Percentiles rank a stretch among this genome's conserved stretches.
These are phyloP conservation scores for Agrotis exclamationis DNA, from an alignment of 2,888 invertebrate genomes.

Conservation along the genomic window DNA sequence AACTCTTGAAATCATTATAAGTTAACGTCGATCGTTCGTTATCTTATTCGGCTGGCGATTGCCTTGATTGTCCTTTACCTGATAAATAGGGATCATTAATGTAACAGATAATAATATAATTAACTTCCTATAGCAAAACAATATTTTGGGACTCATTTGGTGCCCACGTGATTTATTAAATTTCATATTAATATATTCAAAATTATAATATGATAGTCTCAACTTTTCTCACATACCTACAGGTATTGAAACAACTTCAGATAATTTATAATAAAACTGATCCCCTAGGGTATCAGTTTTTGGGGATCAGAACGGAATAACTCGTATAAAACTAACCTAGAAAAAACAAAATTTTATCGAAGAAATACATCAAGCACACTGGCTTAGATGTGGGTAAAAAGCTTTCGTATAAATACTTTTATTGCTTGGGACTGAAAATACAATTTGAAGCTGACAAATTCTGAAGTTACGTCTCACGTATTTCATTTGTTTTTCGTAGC, in stretches of 20 bases:
- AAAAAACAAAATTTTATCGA: slow-evolving; percentile 10
- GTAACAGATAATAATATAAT: not conserved
- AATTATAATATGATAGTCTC: not conserved
- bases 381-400: slow-evolving; percentile 18
- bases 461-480: slow-evolving; percentile 20
- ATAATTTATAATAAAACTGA: too few relatives aligned
- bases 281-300: too few relatives aligned
- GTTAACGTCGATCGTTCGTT: not conserved
- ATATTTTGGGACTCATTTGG: not conserved
- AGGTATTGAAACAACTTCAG: not conserved
- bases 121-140: not conserved
- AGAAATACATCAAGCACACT: slow-evolving; percentile 20
- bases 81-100: not conserved
- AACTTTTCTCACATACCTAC: not conserved
- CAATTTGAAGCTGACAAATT: slow-evolving; percentile 15
- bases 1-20: not conserved
- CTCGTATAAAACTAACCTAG: not conserved
- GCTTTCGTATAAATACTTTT: slow-evolving; percentile 21
- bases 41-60: not conserved
- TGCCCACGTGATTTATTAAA: slow-evolving; percentile 3
- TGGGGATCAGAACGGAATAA: too few relatives aligned
- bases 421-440: slow-evolving; percentile 25
- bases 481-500: slow-evolving; percentile 31
- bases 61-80: not conserved
- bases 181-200: too few relatives aligned